A percentile compares a stretch with the other conserved stretches of the same genome.
phyloP scores from a whole-genome alignment of 2,797 vertebrate genomes.

The Sebastes minor region DNA sequence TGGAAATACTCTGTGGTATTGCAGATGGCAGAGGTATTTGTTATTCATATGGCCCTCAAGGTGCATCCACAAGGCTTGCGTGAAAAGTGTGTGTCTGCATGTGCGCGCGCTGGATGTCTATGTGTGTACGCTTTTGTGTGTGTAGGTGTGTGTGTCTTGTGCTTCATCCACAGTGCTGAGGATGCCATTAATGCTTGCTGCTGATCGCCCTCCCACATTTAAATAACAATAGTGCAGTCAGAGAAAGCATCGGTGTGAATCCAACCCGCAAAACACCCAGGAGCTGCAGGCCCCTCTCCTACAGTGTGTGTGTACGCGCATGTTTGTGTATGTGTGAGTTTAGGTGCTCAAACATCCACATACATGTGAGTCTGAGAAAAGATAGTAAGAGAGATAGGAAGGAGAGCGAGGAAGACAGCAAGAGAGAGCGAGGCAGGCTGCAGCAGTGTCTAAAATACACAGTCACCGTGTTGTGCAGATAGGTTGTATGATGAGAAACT shows the following conservation, averaged over 20 bases:
- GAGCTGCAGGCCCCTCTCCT: conserved; percentile 59
- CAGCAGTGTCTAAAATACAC: conserved; percentile 37
- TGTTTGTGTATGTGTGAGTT: conserved; percentile 17
- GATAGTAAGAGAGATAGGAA: conserved; percentile 22
- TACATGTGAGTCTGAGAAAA: conserved; percentile 37
- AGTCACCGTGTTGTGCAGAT: conserved; percentile 24
- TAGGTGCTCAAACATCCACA: conserved; percentile 33
- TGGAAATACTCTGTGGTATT: conserved; percentile 71
- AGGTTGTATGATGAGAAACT: conserved; percentile 40
- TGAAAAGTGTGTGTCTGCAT: conserved; percentile 60
- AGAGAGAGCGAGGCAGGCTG: conserved; percentile 6
- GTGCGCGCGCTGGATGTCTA: conserved; percentile 40
- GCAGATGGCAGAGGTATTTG: conserved; percentile 77
- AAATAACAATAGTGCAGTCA: conserved; percentile 82
- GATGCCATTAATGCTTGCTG: conserved; percentile 80
- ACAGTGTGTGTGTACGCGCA: conserved; percentile 27
- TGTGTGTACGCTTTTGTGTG: conserved; percentile 38
- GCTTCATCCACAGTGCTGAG: conserved; percentile 72
- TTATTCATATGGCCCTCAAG: conserved; percentile 81
- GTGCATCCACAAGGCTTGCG: conserved; percentile 71
- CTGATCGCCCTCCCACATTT: conserved; percentile 81
- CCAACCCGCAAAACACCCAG: conserved; percentile 76
- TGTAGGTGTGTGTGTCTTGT: conserved; percentile 44
- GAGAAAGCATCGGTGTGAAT: conserved; percentile 78
- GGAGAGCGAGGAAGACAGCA: background rate